Base-by-base conservation (phyloP, 2,888 invertebrate species). In the Microlaimidae sp. region DNA sequence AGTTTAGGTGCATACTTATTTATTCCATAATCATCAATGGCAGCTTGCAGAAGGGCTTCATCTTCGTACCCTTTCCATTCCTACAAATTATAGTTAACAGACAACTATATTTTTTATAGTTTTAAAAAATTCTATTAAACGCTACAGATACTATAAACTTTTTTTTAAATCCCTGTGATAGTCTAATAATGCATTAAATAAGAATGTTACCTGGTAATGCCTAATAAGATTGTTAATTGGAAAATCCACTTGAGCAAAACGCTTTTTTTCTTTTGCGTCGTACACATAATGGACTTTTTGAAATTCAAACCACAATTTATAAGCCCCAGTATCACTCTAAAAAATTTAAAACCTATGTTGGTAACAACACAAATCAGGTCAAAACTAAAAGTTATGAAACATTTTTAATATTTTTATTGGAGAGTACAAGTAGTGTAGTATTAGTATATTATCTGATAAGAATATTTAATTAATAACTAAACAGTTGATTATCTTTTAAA, bases 221-320 rank as follows among this genome's bases (percentile, higher is more conserved):
- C 55, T 41, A 21, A 63, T 49, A 3, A 56, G 52, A 38, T 51
- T 32, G 3, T 84, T 75, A 3, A 83, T 78, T 0, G 95, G 95
- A 73, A 92, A 93, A 59, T 82, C 79, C 26, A 93, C 74, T 0
- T 84, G 82, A 54, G 78, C 75, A 70, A 97, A 97, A 47, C 73
- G 74, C 62, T 84, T 83, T 59, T 82, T 83, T 25, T 85, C 80
- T 60, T 81, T 78, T 7, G 61, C 61, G 66, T 87, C 81, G 81
- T 86, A 95, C 41, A 85, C 74, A 73, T 95, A 97, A 71, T 92
- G 90, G 3, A 88, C 87, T 73, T 97, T 93, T 81, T 97, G 97
- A 72, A 97, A 97, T 62, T 82, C 79, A 69, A 97, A 88, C 85
- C 87, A 97, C 28, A 82, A 74, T 42, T 65, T 63, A 2, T 60